Evolutionary conservation across 1,140 invertebrate species (phyloP).

Genomic region (Pseudomyrmex dendroicus): DNA sequence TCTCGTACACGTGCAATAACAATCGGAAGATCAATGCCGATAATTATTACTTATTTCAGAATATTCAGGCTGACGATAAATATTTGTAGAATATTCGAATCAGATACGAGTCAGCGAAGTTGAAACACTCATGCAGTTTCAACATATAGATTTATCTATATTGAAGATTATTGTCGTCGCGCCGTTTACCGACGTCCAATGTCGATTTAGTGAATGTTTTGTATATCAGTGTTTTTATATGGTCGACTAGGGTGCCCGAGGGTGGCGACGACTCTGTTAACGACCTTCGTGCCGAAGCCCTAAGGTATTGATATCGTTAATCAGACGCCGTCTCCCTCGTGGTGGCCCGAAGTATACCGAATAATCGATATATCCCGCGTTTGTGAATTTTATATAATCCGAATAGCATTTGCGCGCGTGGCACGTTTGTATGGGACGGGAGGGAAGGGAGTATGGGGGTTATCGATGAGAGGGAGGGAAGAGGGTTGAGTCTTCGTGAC

Average conservation of each 20-base stretch:
- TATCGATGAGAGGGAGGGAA: background rate
- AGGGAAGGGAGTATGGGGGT: background rate
- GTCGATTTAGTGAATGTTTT: slow-evolving; percentile 58
- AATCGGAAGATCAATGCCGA: background rate
- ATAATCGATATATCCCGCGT: slow-evolving; percentile 66
- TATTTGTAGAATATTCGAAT: background rate
- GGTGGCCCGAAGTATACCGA: slow-evolving; percentile 34
- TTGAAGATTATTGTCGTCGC: slow-evolving; percentile 10
- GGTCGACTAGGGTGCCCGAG: background rate
- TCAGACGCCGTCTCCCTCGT: background rate
- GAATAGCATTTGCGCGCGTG: slow-evolving; percentile 63
- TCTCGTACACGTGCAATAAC: background rate
- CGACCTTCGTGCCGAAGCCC: background rate
- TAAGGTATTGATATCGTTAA: background rate
- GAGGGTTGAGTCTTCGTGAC: slow-evolving; percentile 36
- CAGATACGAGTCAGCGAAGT: background rate
- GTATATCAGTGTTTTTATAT: slow-evolving; percentile 66
- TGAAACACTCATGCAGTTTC: background rate
- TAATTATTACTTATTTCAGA: background rate
- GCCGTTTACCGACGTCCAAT: slow-evolving; percentile 12
- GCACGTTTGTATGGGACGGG: slow-evolving; percentile 45
- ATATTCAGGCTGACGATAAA: slow-evolving; percentile 8
- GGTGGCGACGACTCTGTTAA: background rate
- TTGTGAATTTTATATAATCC: slow-evolving; percentile 72
- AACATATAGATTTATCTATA: background rate